phyloP scores from a whole-genome alignment of 2,797 vertebrate species.

The Fundulus diaphanus region DNA sequence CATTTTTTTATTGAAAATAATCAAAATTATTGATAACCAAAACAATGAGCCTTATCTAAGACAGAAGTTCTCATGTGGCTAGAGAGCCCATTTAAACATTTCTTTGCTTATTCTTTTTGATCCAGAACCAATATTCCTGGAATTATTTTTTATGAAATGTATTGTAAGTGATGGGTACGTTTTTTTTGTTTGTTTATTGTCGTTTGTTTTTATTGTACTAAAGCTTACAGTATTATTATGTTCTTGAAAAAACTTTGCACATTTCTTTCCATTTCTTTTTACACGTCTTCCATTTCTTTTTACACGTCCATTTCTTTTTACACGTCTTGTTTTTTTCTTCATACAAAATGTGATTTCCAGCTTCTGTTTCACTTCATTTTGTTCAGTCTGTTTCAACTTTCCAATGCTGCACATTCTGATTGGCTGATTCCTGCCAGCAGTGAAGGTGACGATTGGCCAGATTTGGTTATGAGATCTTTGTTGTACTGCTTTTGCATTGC shows the following conservation, averaged over 20 bases:
- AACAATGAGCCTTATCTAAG: slow-evolving; percentile 8
- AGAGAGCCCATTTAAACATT: not conserved
- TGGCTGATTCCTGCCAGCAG: slow-evolving; percentile 85
- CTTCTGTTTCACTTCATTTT: slow-evolving; percentile 71
- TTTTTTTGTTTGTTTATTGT: slow-evolving; percentile 14
- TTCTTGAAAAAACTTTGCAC: not conserved
- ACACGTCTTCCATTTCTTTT: slow-evolving; percentile 38
- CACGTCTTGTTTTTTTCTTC: slow-evolving; percentile 29
- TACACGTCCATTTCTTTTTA: slow-evolving; percentile 2
- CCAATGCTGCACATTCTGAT: slow-evolving; percentile 88
- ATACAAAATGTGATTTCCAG: slow-evolving; percentile 36
- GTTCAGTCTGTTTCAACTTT: slow-evolving; percentile 88
- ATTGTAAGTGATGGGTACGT: not conserved
- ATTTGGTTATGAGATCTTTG: slow-evolving; percentile 69
- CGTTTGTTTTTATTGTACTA: slow-evolving; percentile 2
- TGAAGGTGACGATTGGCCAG: slow-evolving; percentile 80
- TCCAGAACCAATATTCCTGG: slow-evolving; percentile 12
- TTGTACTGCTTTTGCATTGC: slow-evolving; percentile 55
- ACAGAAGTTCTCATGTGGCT: not conserved
- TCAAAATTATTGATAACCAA: not conserved
- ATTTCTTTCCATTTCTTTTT: slow-evolving; percentile 31
- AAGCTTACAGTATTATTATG: not conserved
- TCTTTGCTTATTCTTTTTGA: slow-evolving; percentile 4
- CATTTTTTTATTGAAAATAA: no score
- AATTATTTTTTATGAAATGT: slow-evolving; percentile 8